A percentile compares a stretch with the other conserved stretches of the same genome.
Conservation (phyloP, 1,140 invertebrate species). For the Lasaia peninsularis region DNA sequence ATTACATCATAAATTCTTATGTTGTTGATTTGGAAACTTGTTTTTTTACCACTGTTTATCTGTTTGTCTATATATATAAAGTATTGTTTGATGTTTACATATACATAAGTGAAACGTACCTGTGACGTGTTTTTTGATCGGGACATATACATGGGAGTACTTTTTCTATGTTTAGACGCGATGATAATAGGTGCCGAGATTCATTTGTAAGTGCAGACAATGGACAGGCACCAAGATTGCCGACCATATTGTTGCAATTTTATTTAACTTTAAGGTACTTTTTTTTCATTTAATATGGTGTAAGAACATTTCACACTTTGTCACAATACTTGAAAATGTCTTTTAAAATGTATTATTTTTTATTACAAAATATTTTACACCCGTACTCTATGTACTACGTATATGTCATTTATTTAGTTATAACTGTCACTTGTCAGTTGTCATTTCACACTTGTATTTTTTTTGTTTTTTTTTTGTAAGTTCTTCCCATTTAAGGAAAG, state of each 20-base stretch:
- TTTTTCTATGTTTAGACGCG: conserved; percentile 50
- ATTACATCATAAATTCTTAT: not conserved
- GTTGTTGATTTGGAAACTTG: not conserved
- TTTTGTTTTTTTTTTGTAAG: too few species aligned
- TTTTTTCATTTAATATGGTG: conserved; percentile 15
- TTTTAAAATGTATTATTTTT: too few species aligned
- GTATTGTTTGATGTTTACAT: conserved; percentile 5
- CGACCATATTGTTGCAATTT: conserved; percentile 36
- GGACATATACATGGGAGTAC: conserved; percentile 45
- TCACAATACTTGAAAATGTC: too few species aligned
- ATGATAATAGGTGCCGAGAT: conserved; percentile 49
- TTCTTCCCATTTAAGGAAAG: too few species aligned
- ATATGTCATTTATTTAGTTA: too few species aligned
- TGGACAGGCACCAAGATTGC: conserved; percentile 29
- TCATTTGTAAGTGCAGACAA: conserved; percentile 46
- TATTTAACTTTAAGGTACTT: not conserved
- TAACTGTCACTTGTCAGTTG: too few species aligned
- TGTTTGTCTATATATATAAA: too few species aligned
- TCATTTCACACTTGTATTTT: too few species aligned
- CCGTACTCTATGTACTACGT: too few species aligned
- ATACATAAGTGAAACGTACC: conserved; percentile 22
- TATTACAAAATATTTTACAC: too few species aligned
- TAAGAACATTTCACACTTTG: conserved; percentile 26
- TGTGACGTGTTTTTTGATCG: conserved; percentile 49
- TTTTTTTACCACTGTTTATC: too few species aligned